Base-by-base conservation (phyloP, 2,113 vertebrate species). In the Hemiprocne comata region DNA sequence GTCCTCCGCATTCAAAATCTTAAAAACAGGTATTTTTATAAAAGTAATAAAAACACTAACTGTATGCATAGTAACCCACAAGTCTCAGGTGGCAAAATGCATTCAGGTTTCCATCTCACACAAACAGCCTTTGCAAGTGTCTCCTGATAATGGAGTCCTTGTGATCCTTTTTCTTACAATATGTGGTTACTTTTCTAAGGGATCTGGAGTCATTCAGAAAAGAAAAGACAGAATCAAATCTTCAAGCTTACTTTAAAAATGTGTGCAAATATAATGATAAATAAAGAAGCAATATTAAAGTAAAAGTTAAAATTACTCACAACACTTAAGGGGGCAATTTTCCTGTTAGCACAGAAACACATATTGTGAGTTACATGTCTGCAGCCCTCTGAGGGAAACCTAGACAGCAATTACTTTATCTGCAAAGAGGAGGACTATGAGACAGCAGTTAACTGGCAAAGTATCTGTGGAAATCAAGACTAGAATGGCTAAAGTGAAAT, bases 261-360 rank as follows among this genome's bases (percentile, higher is more conserved):
- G 31, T 88, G 57, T 74, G 55, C 17, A 90, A 90, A 91, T 90
- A 83, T 85, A 91, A 91, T 48, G 64, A 90, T 40, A 95, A 91
- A 85, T 76, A 84, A 95, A 90, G 42, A 73, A 90, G 11, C 13
- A 78, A 57, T 57, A 85, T 36, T 80, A 70, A 91, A 89, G 26
- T 65, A 71, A 71, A 93, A 81, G 17, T 89, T 75, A 62, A 83
- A 90, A 94, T 92, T 84, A 88, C 88, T 83, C 88, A 67, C 38
- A 81, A 31, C 53, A 69, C 12, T 86, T 21, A n/a, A 86, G 53
- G 29, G 42, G 34, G 8, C 12, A 60, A 88, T 84, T 93, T 94
- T 90, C 38, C 72, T 71, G n/a, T 86, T 94, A 91, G 28, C 13
- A 2, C 48, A 67, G 72, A 87, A 87, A 74, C 8, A 81, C 0